Percentiles rank a stretch among this genome's conserved stretches.
These are phyloP conservation scores for Conchocele bisecta DNA, from an alignment of 2,888 invertebrate species.

Conservation along the genomic window DNA sequence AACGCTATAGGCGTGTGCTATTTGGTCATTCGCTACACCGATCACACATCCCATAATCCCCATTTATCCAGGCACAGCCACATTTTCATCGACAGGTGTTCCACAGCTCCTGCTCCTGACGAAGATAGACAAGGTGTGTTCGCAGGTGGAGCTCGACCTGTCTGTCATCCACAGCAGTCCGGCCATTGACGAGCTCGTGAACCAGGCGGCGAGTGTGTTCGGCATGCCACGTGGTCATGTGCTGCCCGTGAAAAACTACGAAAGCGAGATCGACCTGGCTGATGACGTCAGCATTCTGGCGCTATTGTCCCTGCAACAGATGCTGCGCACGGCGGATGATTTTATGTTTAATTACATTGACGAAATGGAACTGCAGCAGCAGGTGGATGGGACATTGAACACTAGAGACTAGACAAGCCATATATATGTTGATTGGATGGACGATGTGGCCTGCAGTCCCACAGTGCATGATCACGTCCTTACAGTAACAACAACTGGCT, in stretches of 20 bases:
- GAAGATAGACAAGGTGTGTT: conserved; percentile 62
- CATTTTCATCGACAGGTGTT: no score
- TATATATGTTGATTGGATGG: no score
- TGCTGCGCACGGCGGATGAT: conserved; percentile 56
- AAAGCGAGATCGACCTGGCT: conserved; percentile 50
- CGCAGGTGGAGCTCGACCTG: conserved; percentile 21
- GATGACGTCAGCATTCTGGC: conserved; percentile 46
- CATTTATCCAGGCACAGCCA: no score
- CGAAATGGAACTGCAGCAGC: no score
- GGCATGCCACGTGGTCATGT: conserved; percentile 56
- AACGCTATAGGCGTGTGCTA: no score
- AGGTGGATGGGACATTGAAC: no score
- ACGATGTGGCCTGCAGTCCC: no score
- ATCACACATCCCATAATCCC: no score
- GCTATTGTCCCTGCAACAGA: conserved; percentile 43
- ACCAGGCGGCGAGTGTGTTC: conserved; percentile 46
- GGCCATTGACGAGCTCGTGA: conserved; percentile 42
- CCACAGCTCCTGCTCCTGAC: conserved; percentile 63
- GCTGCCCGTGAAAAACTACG: conserved; percentile 59
- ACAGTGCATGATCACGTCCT: no score
- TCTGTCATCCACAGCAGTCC: conserved; percentile 40
- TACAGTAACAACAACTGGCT: no score
- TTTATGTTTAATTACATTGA: conserved; percentile 48
- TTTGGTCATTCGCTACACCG: no score
- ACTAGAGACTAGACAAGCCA: no score